Evolutionary conservation across 2,888 invertebrate species (phyloP), one percentile per base, ranked within the genome.

Genomic region (Bombyx huttoni): DNA sequence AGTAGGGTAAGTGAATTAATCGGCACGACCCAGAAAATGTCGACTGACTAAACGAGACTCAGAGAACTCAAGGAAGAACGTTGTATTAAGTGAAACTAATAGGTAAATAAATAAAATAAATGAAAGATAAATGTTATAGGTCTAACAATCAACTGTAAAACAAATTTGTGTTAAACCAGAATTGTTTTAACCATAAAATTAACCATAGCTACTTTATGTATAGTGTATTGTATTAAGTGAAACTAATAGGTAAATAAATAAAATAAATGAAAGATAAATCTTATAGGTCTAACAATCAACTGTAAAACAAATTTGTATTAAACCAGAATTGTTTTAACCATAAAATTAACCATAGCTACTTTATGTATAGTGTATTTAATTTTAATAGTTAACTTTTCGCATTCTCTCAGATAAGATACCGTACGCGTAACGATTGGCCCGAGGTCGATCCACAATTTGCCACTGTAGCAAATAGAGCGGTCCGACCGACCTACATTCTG

Each of bases 401-500:
- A 46, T 52, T 60, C 59, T 58, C 61, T 58, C 58, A 68, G 86
- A 87, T 86, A 85, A 86, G 83, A 81, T 66, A 86, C 79, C 78
- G 75, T 68, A 75, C 69, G 69, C 66, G 71, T 70, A 73, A 66
- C 68, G 75, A 72, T 74, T 70, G 62, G 68, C 67, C 65, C 85
- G 84, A 86, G 87, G 87, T 82, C 86, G 78, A 75, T 78, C 74
- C 76, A 81, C 83, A 81, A 83, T 84, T 85, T 76, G 81, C 85
- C 74, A 81, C 77, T 72, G 79, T 74, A 69, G 77, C 78, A 85
- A 85, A 82, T 83, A 75, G 85, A 84, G 81, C 86, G 77, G 74
- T 72, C 80, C 80, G 79, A 81, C 70, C 82, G 82, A 86, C 85
- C 85, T 82, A 86, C 78, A 80, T 82, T 77, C 68, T 64, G 73